Base-by-base conservation (phyloP, 2,113 vertebrate species). In the Carlito syrichta region DNA sequence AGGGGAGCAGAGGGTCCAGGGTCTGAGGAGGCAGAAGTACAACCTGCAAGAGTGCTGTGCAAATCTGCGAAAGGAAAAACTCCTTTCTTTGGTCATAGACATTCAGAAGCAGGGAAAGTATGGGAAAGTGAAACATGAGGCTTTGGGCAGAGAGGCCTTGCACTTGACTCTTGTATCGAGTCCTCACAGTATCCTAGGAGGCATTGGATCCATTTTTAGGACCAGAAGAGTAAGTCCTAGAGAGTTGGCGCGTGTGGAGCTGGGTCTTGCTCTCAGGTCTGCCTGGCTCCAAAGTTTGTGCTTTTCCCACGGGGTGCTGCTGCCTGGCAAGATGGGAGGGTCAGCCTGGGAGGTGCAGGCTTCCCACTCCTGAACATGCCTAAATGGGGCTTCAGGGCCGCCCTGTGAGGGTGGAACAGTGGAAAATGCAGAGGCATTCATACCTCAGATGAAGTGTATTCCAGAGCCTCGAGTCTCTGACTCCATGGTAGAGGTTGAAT, bases 131-230 rank as follows among this genome's bases (percentile, higher is more conserved):
- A 52, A 81, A 2, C 27, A 2, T 14, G 43, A 19, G 38, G 32
- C 23, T 11, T 73, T 60, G 73, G 22, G 17, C n/a, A 11, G 2
- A 0, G 1, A 58, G 19, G 27, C 60, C 0, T 1, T 38, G 6
- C 56, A 5, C 56, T 54, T 0, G 12, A 30, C 8, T 79, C 32
- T 89, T 62, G 45, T 16, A 6, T 43, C 11, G 9, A 8, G 35
- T 43, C 10, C 6, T 38, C 32, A 19, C 4, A 2, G 32, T 10
- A 40, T 48, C 84, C 60, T 5, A n/a, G 58, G n/a, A 38, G 35
- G 22, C 9, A 13, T 56, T 32, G 52, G 89, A 84, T 40, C 23
- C 30, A 38, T 45, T 32, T 71, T 62, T 22, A 56, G 43, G 62
- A 48, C 5, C 25, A 40, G 32, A 50, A 79, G 32, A 69, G 27